Conservation (phyloP, 2,888 invertebrate genomes). For the Drosophila kanekoi region DNA sequence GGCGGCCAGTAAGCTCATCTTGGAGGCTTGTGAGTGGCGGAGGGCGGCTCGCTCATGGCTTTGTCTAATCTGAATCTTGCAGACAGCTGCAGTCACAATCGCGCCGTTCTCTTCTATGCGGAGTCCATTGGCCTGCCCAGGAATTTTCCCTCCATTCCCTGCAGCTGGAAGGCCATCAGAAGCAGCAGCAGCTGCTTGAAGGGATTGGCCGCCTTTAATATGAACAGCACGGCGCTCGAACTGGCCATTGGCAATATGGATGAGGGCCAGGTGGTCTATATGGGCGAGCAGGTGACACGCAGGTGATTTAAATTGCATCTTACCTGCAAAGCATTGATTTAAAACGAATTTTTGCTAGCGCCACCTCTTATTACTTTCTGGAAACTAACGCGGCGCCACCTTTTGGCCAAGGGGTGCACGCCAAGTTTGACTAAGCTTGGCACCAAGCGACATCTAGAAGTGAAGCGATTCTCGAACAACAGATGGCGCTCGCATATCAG, state of each 20-base stretch:
- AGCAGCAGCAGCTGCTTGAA: conserved; percentile 42
- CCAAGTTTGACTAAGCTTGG: conserved; percentile 19
- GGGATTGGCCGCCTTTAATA: not conserved
- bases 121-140: conserved; percentile 81
- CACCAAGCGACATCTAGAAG: not conserved
- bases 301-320: conserved; percentile 64
- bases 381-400: conserved; percentile 82
- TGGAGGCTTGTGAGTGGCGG: conserved; percentile 74
- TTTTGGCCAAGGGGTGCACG: conserved; percentile 73
- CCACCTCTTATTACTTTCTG: conserved; percentile 78
- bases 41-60: too few relatives aligned
- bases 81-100: conserved; percentile 84
- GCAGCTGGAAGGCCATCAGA: conserved; percentile 67
- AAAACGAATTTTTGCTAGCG: conserved; percentile 54
- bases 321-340: not conserved
- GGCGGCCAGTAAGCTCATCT: conserved; percentile 75
- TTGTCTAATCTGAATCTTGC: not conserved
- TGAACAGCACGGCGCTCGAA: not conserved
- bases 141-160: conserved; percentile 82
- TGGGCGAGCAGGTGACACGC: conserved; percentile 82
- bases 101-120: conserved; percentile 83
- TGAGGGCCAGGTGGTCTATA: conserved; percentile 63
- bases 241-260: conserved; percentile 18
- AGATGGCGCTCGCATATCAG: conserved; percentile 30
- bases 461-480: not conserved